Evolutionary conservation across 1,140 invertebrate species (phyloP), one percentile per base, ranked within the genome.

Genomic region (Heliconius hermathena): DNA sequence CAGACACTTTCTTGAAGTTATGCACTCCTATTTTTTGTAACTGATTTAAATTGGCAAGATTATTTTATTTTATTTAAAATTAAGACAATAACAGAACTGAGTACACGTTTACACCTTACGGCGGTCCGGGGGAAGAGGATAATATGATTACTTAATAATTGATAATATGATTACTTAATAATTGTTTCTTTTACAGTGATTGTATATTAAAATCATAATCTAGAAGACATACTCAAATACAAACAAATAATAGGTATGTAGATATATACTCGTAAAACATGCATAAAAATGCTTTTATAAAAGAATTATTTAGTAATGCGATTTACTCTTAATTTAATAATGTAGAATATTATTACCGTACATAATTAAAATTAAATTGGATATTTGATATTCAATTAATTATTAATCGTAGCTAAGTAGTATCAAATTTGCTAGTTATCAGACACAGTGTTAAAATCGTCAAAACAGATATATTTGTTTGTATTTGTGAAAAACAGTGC

Each of bases 301-400:
- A 66, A 29, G 26, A 57, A 60, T 75, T 33, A 76, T 70, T 46
- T 41, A 76, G 70, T 57, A 26, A 66, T 66, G 26, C 22, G 22
- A 11, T 29, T 66, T 29, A 16, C 3, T 22, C 60, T 13, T 66
- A 29, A 66, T 66, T 66, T 66, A 66, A 66, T 66, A 26, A 66
- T 29, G 22, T 66, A 26, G n/a, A 66, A 29, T 26, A 66, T 29
- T 29, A 66, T 29, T 66, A 66, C 57, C 3, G 9, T 66, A 29
- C 22, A 66, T 66, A 66, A 66, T 66, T 66, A 66, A 66, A 66
- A 66, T 66, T n/a, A 26, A 60, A 60, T 60, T 60, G 54, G 54
- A 60, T 60, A 22, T 60, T 60, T 57, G n/a, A 57, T 57, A 60
- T 60, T 9, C 54, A 60, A 60, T 60, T 66, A 66, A 66, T 66